phyloP scores from a whole-genome alignment of 2,888 invertebrate genomes.

The Caradrina kadenii region DNA sequence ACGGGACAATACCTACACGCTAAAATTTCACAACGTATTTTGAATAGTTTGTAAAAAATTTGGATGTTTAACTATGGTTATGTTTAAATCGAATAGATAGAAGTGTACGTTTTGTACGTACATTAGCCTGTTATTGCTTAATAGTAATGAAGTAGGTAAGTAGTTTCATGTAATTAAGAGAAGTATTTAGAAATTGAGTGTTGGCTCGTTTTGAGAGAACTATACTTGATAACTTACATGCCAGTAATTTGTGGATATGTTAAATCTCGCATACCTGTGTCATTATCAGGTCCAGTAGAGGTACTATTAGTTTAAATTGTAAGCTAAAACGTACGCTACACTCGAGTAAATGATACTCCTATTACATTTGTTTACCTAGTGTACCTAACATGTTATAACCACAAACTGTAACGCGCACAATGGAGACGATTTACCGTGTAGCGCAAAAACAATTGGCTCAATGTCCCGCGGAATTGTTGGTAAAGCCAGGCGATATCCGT shows the following conservation, averaged over 20 bases:
- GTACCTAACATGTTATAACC: slow-evolving; percentile 13
- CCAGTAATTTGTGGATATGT: neutral
- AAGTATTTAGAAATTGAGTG: too few relatives aligned
- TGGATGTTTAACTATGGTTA: too few relatives aligned
- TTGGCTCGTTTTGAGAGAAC: too few relatives aligned
- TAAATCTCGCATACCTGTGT: neutral
- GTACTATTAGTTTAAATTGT: slow-evolving; percentile 19
- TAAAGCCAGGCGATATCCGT: neutral
- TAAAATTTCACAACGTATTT: too few relatives aligned
- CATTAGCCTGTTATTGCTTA: too few relatives aligned
- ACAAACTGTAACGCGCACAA: neutral
- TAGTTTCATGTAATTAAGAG: too few relatives aligned
- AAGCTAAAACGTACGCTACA: slow-evolving; percentile 16
- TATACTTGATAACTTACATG: neutral
- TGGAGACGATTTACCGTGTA: slow-evolving; percentile 1
- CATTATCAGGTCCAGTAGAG: neutral
- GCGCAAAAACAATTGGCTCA: slow-evolving; percentile 31
- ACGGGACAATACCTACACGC: too few relatives aligned
- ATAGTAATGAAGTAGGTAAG: too few relatives aligned
- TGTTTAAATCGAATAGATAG: too few relatives aligned
- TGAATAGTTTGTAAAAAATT: too few relatives aligned
- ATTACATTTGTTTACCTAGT: slow-evolving; percentile 18
- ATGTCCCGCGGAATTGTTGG: slow-evolving; percentile 8
- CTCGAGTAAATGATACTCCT: slow-evolving; percentile 15
- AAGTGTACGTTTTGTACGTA: too few relatives aligned